These are phyloP conservation scores for Hydrocynus forskahlii DNA, from an alignment of 2,797 vertebrate species.

Conservation along the genomic window DNA sequence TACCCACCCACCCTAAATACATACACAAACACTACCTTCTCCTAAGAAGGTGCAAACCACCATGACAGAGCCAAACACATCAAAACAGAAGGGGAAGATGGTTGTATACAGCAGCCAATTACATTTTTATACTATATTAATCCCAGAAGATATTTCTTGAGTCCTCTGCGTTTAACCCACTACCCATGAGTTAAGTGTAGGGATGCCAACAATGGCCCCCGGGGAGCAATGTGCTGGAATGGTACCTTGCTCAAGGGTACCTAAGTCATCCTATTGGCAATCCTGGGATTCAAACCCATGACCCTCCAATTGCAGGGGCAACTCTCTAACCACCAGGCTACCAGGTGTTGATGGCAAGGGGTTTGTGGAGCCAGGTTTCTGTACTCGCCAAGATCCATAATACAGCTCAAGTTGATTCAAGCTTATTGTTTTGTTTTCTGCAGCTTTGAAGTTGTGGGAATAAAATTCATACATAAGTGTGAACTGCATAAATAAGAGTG, in stretches of 20 bases:
- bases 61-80: slow-evolving; percentile 10
- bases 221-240: too few species aligned
- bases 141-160: too few species aligned
- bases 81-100: slow-evolving; percentile 1
- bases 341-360: neutral
- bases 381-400: neutral
- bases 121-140: neutral
- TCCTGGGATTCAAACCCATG: too few species aligned
- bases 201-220: too few species aligned
- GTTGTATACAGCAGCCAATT: neutral
- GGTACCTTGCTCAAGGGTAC: too few species aligned
- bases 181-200: too few species aligned
- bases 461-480: neutral
- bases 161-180: too few species aligned
- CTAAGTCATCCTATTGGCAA: too few species aligned
- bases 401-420: neutral
- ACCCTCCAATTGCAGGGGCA: too few species aligned
- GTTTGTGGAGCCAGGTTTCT: neutral
- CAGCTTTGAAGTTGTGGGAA: neutral
- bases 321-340: too few species aligned
- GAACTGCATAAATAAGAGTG: slow-evolving; percentile 28
- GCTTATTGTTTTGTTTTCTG: neutral
- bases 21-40: slow-evolving; percentile 4
- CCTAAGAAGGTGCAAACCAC: slow-evolving; percentile 10
- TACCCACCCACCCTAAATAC: slow-evolving; percentile 2